Base-by-base conservation (phyloP, 1,140 invertebrate genomes). In the Triops cancriformis region DNA sequence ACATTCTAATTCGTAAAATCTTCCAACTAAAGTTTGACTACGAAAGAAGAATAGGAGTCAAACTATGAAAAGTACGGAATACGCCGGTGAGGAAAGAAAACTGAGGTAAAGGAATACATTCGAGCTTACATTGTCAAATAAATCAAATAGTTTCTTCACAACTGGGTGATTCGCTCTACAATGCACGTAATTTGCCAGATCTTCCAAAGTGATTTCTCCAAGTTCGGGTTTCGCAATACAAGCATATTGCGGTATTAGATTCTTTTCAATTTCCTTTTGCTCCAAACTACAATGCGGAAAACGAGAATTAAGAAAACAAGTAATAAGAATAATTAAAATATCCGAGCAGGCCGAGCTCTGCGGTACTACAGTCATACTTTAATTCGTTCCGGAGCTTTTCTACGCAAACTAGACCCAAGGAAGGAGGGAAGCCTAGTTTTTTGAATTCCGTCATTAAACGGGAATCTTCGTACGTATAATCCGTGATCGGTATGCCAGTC, bases 391-490 rank as follows among this genome's bases (percentile, higher is more conserved):
- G 87, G 10, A 94, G 85, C 81, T 94, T 93, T 79, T 91, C 88
- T 78, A 87, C 90, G 82, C 95, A 93, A 5, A 95, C 88, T 41
- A 94, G 87, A 18, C 87, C 89, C 12, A 91, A 88, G 7, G 90
- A 89, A 79, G 89, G 87, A 0, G 93, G 93, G 23, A 96, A 86
- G 80, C 93, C 91, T 79, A 95, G 87, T 81, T 92, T 89, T 81
- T 92, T 92, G 9, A 94, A 94, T 81, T 90, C 89, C 37, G 89
- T 89, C 85, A 96, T 93, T 43, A 96, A 87, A 78, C 92, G 88
- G 81, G 94, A 96, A 85, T 97, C 96, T 84, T 96, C 94, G 83
- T 94, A 97, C 0, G 94, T 93, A 83, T 96, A 96, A 84, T 97
- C 94, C n/a, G 93, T 90, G 0, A 93, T 91, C 5, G 94, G 94